These are phyloP conservation scores for Patella caerulea DNA, from an alignment of 2,888 invertebrate genomes.

Conservation along the genomic window DNA sequence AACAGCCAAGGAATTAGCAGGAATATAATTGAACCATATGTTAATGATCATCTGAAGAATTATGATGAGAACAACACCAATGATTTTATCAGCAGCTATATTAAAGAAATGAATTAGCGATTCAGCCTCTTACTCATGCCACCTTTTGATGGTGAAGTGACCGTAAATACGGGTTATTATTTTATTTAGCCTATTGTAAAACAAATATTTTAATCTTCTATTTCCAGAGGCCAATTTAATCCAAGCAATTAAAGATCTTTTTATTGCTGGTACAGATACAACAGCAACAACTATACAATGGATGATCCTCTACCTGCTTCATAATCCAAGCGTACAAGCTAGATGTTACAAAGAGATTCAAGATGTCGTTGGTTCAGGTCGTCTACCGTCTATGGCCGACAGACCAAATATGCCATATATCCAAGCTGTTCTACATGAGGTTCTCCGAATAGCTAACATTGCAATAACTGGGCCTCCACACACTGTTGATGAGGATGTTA, in stretches of 20 bases:
- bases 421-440: slow-evolving; percentile 60
- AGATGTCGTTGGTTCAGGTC: slow-evolving; percentile 63
- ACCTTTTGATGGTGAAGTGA: too few relatives aligned
- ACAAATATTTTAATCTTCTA: too few relatives aligned
- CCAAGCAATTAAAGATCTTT: slow-evolving; percentile 43
- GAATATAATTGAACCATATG: slow-evolving; percentile 23
- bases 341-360: slow-evolving; percentile 44
- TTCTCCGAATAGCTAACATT: slow-evolving; percentile 48
- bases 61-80: slow-evolving; percentile 35
- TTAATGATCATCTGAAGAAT: slow-evolving; percentile 29
- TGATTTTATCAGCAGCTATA: slow-evolving; percentile 46
- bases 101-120: slow-evolving; percentile 30
- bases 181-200: too few relatives aligned
- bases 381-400: slow-evolving; percentile 42
- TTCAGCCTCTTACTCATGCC: too few relatives aligned
- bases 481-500: slow-evolving; percentile 47
- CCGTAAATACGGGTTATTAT: too few relatives aligned
- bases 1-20: slow-evolving; percentile 19
- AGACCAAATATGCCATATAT: slow-evolving; percentile 44
- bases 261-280: slow-evolving; percentile 75
- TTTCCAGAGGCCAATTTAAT: background rate
- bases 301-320: slow-evolving; percentile 84
- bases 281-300: slow-evolving; percentile 88
- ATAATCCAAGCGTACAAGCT: slow-evolving; percentile 77
- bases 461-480: slow-evolving; percentile 48